phyloP scores from a whole-genome alignment of 2,113 vertebrate genomes.

The Rana temporaria region DNA sequence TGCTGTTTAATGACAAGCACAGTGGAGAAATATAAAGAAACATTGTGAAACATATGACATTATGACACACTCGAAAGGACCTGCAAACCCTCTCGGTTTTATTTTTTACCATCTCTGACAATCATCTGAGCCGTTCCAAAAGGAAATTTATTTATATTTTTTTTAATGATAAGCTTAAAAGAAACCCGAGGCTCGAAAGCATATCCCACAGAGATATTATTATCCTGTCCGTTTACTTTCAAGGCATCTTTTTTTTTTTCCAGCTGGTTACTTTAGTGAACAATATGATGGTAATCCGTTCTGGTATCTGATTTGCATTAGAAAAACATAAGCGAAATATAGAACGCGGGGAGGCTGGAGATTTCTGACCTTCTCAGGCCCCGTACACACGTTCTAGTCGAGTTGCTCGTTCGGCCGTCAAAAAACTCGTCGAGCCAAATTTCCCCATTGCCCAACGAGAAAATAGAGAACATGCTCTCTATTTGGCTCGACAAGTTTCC shows the following conservation, averaged over 20 bases:
- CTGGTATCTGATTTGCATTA: constrained; percentile 55
- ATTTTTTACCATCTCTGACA: neutral
- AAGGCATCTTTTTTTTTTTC: neutral
- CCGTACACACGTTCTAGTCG: no score
- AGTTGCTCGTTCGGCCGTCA: no score
- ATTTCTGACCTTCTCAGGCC: constrained; percentile 57
- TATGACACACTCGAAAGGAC: neutral
- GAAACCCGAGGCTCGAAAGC: neutral
- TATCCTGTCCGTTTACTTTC: constrained; percentile 42
- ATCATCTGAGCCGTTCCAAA: constrained; percentile 11
- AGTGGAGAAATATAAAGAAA: neutral
- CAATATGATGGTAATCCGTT: constrained; percentile 4
- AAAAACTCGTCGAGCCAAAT: no score
- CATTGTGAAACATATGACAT: neutral
- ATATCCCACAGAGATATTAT: constrained; percentile 26
- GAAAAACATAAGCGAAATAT: neutral
- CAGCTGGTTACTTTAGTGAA: constrained; percentile 7
- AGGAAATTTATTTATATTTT: constrained; percentile 14
- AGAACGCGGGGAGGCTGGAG: constrained; percentile 32
- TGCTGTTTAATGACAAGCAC: neutral
- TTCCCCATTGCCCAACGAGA: no score
- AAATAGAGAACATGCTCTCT: no score
- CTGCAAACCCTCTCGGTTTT: neutral
- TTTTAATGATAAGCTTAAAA: constrained; percentile 42
- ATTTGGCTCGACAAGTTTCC: no score